These are phyloP conservation scores for Thereva unica DNA, from an alignment of 2,888 invertebrate species.

Conservation along the genomic window DNA sequence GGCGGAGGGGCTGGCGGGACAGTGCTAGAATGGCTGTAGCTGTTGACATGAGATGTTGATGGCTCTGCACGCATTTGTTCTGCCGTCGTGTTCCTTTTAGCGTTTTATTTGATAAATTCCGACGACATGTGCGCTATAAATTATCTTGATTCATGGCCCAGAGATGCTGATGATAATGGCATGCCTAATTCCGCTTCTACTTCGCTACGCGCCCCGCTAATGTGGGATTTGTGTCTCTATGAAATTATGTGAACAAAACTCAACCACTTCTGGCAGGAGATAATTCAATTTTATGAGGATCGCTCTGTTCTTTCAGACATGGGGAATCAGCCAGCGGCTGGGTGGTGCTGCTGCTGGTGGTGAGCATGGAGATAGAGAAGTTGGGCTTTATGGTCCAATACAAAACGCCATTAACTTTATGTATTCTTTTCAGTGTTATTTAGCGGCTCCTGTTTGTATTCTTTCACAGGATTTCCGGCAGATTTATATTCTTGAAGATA, in stretches of 20 bases:
- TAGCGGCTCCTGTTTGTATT: too few species aligned
- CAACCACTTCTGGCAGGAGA: neutral
- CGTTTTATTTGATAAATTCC: constrained; percentile 43
- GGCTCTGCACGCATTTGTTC: constrained; percentile 34
- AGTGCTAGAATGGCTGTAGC: constrained; percentile 8
- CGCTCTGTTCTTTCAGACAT: neutral
- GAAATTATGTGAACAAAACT: constrained; percentile 14
- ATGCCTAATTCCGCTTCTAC: constrained; percentile 40
- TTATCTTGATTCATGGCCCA: constrained; percentile 42
- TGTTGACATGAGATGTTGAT: constrained; percentile 35
- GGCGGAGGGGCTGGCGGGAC: constrained; percentile 2
- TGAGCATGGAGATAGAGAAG: too few species aligned
- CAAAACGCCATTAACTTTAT: too few species aligned
- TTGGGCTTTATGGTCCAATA: too few species aligned
- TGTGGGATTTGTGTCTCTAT: constrained; percentile 25
- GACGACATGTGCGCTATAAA: constrained; percentile 43
- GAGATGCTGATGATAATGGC: constrained; percentile 43
- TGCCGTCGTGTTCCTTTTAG: constrained; percentile 34
- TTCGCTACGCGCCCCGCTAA: constrained; percentile 28
- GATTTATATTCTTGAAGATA: too few species aligned
- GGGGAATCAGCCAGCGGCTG: too few species aligned
- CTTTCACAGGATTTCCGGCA: too few species aligned
- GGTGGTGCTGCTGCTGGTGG: too few species aligned
- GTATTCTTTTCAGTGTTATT: too few species aligned
- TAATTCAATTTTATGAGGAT: neutral